phyloP scores from a whole-genome alignment of 2,888 invertebrate genomes.

The Eretmocerus hayati region DNA sequence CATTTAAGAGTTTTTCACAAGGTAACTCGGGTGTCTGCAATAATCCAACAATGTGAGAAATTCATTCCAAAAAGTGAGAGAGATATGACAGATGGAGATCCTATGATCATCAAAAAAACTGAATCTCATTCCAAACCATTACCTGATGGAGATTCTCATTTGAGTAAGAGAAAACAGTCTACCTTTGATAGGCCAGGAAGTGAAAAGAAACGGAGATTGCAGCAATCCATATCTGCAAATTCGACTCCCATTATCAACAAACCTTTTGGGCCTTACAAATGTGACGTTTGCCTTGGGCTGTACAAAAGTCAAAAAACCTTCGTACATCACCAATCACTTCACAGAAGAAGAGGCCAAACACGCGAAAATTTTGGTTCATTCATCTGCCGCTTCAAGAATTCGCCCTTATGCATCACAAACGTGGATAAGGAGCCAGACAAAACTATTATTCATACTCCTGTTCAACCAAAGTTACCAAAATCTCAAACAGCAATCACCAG shows the following conservation, averaged over 20 bases:
- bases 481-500: slow-evolving; percentile 6
- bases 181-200: no score
- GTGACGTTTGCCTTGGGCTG: slow-evolving; percentile 27
- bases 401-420: slow-evolving; percentile 16
- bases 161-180: background rate
- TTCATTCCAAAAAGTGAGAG: no score
- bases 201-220: no score
- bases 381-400: slow-evolving; percentile 26
- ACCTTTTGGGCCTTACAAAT: slow-evolving; percentile 23
- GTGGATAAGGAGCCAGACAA: slow-evolving; percentile 1
- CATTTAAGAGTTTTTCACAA: slow-evolving; percentile 40
- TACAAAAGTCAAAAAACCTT: slow-evolving; percentile 19
- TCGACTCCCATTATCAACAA: no score
- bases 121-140: no score
- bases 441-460: background rate
- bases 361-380: slow-evolving; percentile 28
- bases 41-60: slow-evolving; percentile 24
- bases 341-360: slow-evolving; percentile 28
- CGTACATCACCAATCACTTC: slow-evolving; percentile 22
- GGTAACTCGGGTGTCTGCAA: slow-evolving; percentile 29
- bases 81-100: no score
- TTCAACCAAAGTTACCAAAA: slow-evolving; percentile 9
- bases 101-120: background rate
- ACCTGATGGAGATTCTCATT: no score
- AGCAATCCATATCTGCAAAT: no score